Conservation (phyloP, 2,113 vertebrate genomes). For the Pogonocichla stellata region DNA sequence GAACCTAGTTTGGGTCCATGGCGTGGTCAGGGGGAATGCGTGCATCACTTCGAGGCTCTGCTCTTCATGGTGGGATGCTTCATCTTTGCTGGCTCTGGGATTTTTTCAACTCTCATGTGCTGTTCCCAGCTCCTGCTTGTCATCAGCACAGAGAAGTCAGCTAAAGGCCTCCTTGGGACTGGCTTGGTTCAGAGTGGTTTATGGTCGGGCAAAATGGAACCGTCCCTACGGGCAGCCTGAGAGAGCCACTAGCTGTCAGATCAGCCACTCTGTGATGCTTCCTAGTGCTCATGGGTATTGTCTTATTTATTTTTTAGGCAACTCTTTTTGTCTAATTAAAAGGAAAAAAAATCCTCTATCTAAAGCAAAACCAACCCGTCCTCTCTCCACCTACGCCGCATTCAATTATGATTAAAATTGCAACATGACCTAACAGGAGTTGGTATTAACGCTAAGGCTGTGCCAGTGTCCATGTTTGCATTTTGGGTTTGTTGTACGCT, state of each 20-base stretch:
- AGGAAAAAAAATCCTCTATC: conserved; percentile 1
- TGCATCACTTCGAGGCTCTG: fast-evolving
- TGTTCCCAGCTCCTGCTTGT: background rate
- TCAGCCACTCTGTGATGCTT: background rate
- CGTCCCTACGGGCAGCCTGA: background rate
- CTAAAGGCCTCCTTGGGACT: background rate
- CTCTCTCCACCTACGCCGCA: conserved; percentile 39
- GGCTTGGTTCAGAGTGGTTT: background rate
- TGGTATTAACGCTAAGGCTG: background rate
- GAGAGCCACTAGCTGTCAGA: background rate
- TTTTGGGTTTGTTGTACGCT: conserved; percentile 37
- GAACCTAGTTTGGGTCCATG: background rate
- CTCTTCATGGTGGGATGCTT: background rate
- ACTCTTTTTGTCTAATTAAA: conserved; percentile 31
- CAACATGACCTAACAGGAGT: conserved; percentile 65
- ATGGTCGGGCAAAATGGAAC: background rate
- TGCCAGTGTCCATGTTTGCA: conserved; percentile 63
- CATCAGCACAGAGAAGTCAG: background rate
- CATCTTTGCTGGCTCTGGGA: background rate
- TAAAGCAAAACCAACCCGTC: conserved; percentile 49
- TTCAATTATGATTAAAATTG: conserved; percentile 69
- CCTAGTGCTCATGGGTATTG: background rate
- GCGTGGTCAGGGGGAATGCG: fast-evolving
- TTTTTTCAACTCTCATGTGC: background rate
- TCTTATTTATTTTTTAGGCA: conserved; percentile 22